Conservation (phyloP, 2,797 vertebrate genomes). For the Notoglanidium macrostoma region DNA sequence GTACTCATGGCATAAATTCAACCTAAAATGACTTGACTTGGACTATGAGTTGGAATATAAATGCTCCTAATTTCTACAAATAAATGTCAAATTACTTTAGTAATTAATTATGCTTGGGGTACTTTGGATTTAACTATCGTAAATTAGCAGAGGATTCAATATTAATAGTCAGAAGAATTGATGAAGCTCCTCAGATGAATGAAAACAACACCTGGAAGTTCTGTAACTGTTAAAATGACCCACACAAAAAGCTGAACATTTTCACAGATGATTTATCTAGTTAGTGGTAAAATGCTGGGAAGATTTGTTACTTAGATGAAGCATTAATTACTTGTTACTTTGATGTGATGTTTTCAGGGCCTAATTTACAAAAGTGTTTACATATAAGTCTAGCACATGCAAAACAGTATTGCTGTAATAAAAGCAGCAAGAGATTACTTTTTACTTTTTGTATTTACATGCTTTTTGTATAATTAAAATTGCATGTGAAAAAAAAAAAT, state of each 20-base stretch:
- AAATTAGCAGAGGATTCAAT: background rate
- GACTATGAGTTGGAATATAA: background rate
- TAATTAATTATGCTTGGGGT: background rate
- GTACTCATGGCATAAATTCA: no score
- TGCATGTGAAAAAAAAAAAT: background rate
- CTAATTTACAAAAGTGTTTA: slow-evolving; percentile 30
- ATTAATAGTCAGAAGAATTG: background rate
- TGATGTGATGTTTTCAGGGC: slow-evolving; percentile 32
- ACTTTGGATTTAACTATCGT: background rate
- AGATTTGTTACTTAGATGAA: slow-evolving; percentile 10
- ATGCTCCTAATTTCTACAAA: background rate
- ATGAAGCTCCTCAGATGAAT: background rate
- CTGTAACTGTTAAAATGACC: background rate
- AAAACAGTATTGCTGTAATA: slow-evolving; percentile 15
- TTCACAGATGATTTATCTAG: background rate
- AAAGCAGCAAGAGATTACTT: background rate
- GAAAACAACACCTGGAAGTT: background rate
- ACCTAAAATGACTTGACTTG: background rate
- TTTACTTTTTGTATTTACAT: slow-evolving; percentile 17
- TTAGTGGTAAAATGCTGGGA: background rate
- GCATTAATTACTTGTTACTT: slow-evolving; percentile 28
- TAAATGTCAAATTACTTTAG: background rate
- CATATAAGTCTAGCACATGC: slow-evolving; percentile 15
- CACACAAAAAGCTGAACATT: background rate
- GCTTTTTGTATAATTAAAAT: background rate